Percentiles rank a stretch among this genome's conserved stretches.
Conservation (phyloP, 2,797 vertebrate genomes). For the Tarsius wallacei region DNA sequence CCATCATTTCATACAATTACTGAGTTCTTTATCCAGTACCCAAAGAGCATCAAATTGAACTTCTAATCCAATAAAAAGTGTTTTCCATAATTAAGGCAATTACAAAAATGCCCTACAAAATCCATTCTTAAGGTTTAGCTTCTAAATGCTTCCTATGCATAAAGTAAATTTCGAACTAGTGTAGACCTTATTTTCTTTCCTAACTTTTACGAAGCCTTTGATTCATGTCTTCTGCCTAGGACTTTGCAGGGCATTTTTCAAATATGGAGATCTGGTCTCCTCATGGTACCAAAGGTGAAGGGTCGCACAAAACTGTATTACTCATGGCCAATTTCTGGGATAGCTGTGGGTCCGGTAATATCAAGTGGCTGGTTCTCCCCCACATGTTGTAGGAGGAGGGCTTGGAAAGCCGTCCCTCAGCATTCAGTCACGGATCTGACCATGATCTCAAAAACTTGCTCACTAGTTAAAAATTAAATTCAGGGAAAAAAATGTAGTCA, state of each 20-base stretch:
- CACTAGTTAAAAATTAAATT: slow-evolving; percentile 48
- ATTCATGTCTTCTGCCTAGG: slow-evolving; percentile 18
- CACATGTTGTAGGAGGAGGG: background rate
- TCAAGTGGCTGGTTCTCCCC: background rate
- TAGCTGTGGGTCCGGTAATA: background rate
- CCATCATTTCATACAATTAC: slow-evolving; percentile 75
- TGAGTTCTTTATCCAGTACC: slow-evolving; percentile 57
- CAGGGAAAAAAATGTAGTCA: background rate
- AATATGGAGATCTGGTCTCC: background rate
- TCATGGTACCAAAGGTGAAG: background rate
- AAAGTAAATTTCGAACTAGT: slow-evolving; percentile 51
- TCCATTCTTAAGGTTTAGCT: slow-evolving; percentile 56
- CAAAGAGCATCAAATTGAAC: slow-evolving; percentile 82
- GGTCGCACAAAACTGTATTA: background rate
- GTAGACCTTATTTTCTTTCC: slow-evolving; percentile 29
- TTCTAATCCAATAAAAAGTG: slow-evolving; percentile 83
- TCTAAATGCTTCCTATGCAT: slow-evolving; percentile 8
- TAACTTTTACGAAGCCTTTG: slow-evolving; percentile 2
- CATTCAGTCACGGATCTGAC: background rate
- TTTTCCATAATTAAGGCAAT: slow-evolving; percentile 83
- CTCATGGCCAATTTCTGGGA: background rate
- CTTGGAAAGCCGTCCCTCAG: background rate
- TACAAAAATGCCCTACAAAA: slow-evolving; percentile 67
- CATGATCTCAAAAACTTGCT: background rate
- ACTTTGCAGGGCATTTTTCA: slow-evolving; percentile 38